A percentile compares a stretch with the other conserved stretches of the same genome.
Conservation (phyloP, 2,113 vertebrate species). For the Eretmochelys imbricata region DNA sequence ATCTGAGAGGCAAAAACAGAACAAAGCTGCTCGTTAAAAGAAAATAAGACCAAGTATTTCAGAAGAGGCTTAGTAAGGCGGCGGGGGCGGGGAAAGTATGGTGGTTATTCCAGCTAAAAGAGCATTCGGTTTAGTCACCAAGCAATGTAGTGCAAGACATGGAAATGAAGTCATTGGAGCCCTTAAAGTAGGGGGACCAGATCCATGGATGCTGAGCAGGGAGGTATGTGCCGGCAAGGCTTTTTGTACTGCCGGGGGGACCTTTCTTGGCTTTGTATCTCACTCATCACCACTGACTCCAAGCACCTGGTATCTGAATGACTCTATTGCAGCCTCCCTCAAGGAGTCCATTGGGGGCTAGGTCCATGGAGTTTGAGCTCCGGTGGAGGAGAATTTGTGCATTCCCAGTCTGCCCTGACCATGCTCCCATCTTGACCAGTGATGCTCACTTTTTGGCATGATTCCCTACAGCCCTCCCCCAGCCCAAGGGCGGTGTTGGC, state of each 20-base stretch:
- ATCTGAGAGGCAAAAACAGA: conserved; percentile 77
- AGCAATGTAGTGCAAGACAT: background rate
- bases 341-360: background rate
- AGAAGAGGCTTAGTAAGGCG: background rate
- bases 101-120: background rate
- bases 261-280: background rate
- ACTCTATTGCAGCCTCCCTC: background rate
- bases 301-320: background rate
- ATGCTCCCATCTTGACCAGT: background rate
- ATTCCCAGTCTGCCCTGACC: background rate
- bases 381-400: background rate
- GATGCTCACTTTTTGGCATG: background rate
- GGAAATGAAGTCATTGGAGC: too few species aligned
- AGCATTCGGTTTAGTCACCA: background rate
- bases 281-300: background rate
- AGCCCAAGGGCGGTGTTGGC: background rate
- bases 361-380: background rate
- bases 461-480: background rate
- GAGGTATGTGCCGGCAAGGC: background rate
- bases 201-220: background rate
- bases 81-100: fast-evolving
- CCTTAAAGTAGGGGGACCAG: background rate
- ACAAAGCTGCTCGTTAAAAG: background rate
- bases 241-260: background rate
- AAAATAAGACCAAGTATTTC: background rate